Evolutionary conservation across 2,113 vertebrate species (phyloP), one percentile per base, ranked within the genome.

Genomic region (Tragelaphus imberbis): DNA sequence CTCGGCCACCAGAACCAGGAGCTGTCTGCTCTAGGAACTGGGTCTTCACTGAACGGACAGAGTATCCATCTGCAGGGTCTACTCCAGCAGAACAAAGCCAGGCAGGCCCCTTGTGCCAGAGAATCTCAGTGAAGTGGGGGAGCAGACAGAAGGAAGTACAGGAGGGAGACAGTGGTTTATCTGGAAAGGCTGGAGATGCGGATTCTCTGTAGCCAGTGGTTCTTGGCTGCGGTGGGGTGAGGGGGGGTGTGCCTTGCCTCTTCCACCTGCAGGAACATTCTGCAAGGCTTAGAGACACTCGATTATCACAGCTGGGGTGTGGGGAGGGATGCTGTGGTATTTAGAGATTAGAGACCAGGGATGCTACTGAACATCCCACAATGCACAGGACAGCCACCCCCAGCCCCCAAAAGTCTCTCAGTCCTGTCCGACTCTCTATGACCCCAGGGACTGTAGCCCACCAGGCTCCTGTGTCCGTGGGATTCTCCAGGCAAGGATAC

Each of bases 221-320:
- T 61, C 47, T 79, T 6, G 25, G 1, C 3, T 0, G 33, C 17
- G 17, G 12, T 0, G 0, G 2, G 10, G 33, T 33, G 17, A 12
- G 49, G 3, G 3, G 2, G 1, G 8, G 1, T 3, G 56, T 14
- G 6, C 14, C 10, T 21, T n/a, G 56, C 68, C 36, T 27, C 59
- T 53, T 36, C 77, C 40, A 15, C 6, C 13, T 1, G 1, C 6
- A 21, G 33, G 51, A 59, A 28, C 4, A 10, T 2, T n/a, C 3
- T 14, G 36, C 86, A 2, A 51, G 3, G 28, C 53, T 28, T 27
- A 49, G 40, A 30, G 56, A 33, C 19, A 1, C 8, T 56, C 6
- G 33, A 2, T 40, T 16, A 44, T 71, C 81, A 59, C 68, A 40
- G 7, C 8, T 4, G 7, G 30, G 56, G 65, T 44, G 21, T 44